A percentile compares a stretch with the other conserved stretches of the same genome.
phyloP scores from a whole-genome alignment of 2,113 vertebrate species.

The Eulacestoma nigropectus region DNA sequence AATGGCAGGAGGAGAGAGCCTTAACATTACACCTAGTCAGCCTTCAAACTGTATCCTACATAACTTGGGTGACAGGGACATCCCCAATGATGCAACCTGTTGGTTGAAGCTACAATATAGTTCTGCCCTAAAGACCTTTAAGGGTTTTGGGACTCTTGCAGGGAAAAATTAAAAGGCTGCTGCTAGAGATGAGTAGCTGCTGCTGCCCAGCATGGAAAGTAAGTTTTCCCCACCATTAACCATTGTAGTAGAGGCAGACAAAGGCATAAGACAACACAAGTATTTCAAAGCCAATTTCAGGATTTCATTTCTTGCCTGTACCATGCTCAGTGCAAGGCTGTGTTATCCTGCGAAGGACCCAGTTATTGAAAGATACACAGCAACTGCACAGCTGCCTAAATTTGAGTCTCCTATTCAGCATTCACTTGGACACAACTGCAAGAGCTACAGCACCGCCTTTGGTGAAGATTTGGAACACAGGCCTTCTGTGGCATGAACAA shows the following conservation, averaged over 20 bases:
- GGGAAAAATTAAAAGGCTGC: not conserved
- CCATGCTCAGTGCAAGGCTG: not conserved
- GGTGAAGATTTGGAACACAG: not conserved
- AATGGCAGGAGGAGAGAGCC: not conserved
- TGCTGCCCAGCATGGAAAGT: not conserved
- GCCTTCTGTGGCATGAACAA: not conserved
- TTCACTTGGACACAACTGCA: not conserved
- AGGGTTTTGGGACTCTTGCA: not conserved
- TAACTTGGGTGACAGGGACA: not conserved
- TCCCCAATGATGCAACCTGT: not conserved
- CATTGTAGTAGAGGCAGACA: not conserved
- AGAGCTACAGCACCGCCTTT: not conserved
- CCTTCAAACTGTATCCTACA: fast-evolving
- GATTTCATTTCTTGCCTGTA: not conserved
- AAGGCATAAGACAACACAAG: not conserved
- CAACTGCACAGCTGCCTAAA: not conserved
- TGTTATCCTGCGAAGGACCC: not conserved
- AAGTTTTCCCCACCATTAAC: not conserved
- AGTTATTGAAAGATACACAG: not conserved
- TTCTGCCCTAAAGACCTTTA: not conserved
- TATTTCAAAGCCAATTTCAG: not conserved
- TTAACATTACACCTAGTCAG: not conserved
- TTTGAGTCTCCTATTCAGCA: not conserved
- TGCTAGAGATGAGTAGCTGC: not conserved
- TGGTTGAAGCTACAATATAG: not conserved